A percentile compares a stretch with the other conserved stretches of the same genome.
phyloP scores from a whole-genome alignment of 1,140 invertebrate genomes.

The Laupala kohalensis region DNA sequence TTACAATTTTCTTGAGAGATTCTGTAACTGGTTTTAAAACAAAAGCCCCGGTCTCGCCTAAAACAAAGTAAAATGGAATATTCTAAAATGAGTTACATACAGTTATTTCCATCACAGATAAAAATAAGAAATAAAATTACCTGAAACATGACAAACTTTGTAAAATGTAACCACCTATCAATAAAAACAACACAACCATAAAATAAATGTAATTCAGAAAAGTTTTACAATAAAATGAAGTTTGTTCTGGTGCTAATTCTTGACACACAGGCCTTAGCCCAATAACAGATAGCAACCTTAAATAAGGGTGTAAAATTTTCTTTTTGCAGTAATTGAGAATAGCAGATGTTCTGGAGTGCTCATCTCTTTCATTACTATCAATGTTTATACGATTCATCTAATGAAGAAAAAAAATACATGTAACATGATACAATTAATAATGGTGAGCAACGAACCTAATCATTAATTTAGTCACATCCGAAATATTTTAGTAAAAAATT shows the following conservation, averaged over 20 bases:
- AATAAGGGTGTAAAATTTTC: conserved; percentile 61
- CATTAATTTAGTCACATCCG: too few species aligned
- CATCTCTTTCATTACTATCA: background rate
- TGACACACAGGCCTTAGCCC: conserved; percentile 53
- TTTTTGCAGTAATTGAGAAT: conserved; percentile 61
- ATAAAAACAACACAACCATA: conserved; percentile 44
- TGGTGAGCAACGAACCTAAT: too few species aligned
- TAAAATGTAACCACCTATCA: conserved; percentile 55
- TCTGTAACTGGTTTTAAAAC: conserved; percentile 37
- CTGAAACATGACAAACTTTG: conserved; percentile 65
- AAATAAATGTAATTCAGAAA: conserved; percentile 56
- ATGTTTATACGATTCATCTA: background rate
- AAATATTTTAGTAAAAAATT: too few species aligned
- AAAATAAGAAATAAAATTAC: conserved; percentile 26
- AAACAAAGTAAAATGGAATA: background rate
- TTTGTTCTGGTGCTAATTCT: conserved; percentile 38
- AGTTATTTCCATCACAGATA: background rate
- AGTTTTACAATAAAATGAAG: conserved; percentile 43
- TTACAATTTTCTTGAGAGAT: conserved; percentile 31
- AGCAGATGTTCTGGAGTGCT: background rate
- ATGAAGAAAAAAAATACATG: background rate
- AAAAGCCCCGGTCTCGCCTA: conserved; percentile 60
- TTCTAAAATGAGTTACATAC: background rate
- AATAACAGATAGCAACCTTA: conserved; percentile 54
- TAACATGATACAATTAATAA: background rate